Evolutionary conservation across 2,797 vertebrate genomes (phyloP).

Genomic region (Merluccius polli): DNA sequence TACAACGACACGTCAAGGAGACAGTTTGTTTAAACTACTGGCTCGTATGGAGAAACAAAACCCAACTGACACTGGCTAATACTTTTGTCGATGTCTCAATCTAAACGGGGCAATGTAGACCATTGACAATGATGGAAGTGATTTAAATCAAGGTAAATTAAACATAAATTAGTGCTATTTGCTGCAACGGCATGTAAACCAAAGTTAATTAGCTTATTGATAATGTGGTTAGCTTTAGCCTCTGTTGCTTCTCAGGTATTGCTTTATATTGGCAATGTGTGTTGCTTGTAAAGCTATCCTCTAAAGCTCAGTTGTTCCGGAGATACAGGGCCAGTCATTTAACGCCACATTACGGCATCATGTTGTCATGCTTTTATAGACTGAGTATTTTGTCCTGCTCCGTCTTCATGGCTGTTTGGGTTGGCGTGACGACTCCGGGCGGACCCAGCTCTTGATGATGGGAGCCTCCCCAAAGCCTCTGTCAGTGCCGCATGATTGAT

Average conservation of each 20-base stretch:
- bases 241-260: neutral
- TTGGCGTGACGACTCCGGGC: neutral
- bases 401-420: neutral
- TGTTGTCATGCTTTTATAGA: neutral
- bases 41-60: neutral
- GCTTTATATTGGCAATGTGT: neutral
- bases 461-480: neutral
- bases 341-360: neutral
- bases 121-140: neutral
- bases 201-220: neutral
- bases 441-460: neutral
- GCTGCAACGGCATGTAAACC: neutral
- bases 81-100: neutral
- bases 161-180: neutral
- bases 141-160: neutral
- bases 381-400: neutral
- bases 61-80: neutral
- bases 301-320: neutral
- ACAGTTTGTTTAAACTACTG: constrained; percentile 32
- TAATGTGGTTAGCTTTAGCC: neutral
- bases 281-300: neutral
- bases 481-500: neutral
- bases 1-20: constrained; percentile 35
- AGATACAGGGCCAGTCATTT: neutral
- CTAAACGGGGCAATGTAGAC: neutral